phyloP scores from a whole-genome alignment of 1,140 invertebrate species.

The Idris sp. region DNA sequence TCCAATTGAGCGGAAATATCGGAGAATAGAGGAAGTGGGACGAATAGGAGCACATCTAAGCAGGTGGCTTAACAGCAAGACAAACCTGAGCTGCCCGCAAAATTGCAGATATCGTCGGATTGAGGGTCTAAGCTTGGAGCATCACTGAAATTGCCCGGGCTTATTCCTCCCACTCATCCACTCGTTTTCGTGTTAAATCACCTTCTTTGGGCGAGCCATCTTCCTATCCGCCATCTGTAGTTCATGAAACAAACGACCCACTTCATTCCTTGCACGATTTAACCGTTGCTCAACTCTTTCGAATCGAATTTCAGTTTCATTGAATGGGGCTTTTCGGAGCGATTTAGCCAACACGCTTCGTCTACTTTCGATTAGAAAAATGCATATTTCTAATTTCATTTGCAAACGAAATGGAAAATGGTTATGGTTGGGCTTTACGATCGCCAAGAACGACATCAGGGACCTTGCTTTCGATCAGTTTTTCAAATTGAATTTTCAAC shows the following conservation, averaged over 20 bases:
- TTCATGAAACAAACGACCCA: slow-evolving; percentile 51
- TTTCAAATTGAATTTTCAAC: slow-evolving; percentile 30
- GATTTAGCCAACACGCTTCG: slow-evolving; percentile 49
- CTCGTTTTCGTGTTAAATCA: slow-evolving; percentile 61
- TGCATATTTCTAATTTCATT: slow-evolving; percentile 56
- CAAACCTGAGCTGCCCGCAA: slow-evolving; percentile 69
- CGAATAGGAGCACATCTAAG: slow-evolving; percentile 41
- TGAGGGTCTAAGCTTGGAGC: slow-evolving; percentile 74
- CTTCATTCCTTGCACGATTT: slow-evolving; percentile 51
- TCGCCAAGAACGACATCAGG: background rate
- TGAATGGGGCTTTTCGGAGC: slow-evolving; percentile 30
- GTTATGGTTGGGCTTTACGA: slow-evolving; percentile 26
- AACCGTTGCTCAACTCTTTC: slow-evolving; percentile 54
- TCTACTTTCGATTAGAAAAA: slow-evolving; percentile 50
- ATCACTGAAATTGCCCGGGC: slow-evolving; percentile 76
- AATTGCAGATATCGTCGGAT: slow-evolving; percentile 66
- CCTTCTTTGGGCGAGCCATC: slow-evolving; percentile 19
- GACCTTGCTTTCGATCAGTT: slow-evolving; percentile 25
- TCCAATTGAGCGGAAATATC: slow-evolving; percentile 32
- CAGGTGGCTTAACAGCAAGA: slow-evolving; percentile 61
- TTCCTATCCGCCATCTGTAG: slow-evolving; percentile 39
- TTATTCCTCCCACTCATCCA: slow-evolving; percentile 65
- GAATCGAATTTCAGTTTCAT: slow-evolving; percentile 53
- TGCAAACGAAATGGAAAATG: slow-evolving; percentile 46
- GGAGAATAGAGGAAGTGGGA: slow-evolving; percentile 9